Evolutionary conservation across 1,140 invertebrate species (phyloP), one percentile per base, ranked within the genome.

Genomic region (Drosophila tsacasi): DNA sequence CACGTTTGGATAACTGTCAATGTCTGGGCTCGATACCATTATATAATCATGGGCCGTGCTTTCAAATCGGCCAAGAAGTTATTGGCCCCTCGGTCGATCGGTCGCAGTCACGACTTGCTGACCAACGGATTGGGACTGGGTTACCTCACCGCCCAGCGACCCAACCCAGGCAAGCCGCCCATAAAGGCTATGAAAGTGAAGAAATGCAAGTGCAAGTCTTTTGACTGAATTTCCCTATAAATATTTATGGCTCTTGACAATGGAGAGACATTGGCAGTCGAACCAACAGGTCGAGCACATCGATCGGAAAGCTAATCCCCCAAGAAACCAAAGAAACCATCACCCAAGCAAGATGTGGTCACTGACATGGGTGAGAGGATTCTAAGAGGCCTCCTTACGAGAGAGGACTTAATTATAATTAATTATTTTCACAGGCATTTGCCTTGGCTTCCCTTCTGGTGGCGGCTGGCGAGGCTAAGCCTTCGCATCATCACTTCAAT

Each of bases 321-420:
- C 46, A 27, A 17, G 32, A 67, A 47, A 30, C 73, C 57, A 67
- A 58, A 35, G 7, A 57, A 55, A 59, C 30, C 30, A 42, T 49
- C 37, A 25, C 12, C 27, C 46, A 54, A 75, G 40, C 68, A 92
- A 81, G 62, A 92, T 92, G 91, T 76, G 81, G 83, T 82, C 79
- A 52, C 61, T 77, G 12, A 89, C 77, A 74, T 67, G 86, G 79
- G 91, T 92, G 63, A 83, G 64, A 81, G 79, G 50, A 52, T 17
- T 59, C 15, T 9, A 35, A 2, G 13, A 39, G 19, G 15, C 23
- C 32, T 10, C 19, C 15, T 5, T n/a, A 8, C 3, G 32, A 2
- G 1, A 4, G 21, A 2, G 15, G 17, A 17, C 7, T 13, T 15
- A n/a, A 7, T 2, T 19, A 25, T 19, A 21, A 12, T 15, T 35